Conservation (phyloP, 1,140 invertebrate species). For the Plectrocnemia conspersa region DNA sequence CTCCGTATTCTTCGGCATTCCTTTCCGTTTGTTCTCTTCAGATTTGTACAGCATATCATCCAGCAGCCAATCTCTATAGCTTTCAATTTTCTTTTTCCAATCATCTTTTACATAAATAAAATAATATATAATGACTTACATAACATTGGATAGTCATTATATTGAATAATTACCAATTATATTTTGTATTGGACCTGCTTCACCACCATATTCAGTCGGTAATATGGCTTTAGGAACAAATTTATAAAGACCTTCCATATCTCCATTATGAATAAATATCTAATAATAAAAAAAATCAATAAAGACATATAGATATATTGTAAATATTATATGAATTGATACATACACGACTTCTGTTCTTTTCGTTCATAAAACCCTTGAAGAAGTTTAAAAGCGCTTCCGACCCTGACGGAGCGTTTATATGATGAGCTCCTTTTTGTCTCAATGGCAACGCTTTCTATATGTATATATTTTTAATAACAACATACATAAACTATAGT, state of each 20-base stretch:
- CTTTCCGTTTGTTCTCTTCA: conserved; percentile 55
- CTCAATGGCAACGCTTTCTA: conserved; percentile 43
- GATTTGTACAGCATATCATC: conserved; percentile 54
- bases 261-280: conserved; percentile 51
- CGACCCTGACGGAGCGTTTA: conserved; percentile 44
- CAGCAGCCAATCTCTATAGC: conserved; percentile 44
- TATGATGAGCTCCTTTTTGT: conserved; percentile 44
- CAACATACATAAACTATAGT: too few species aligned
- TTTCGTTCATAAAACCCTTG: conserved; percentile 40
- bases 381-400: conserved; percentile 47
- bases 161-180: conserved; percentile 37
- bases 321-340: not conserved
- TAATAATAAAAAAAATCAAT: conserved; percentile 34
- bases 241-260: conserved; percentile 48
- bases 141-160: conserved; percentile 3
- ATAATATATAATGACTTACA: not conserved
- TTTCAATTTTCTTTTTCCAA: conserved; percentile 44
- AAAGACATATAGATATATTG: conserved; percentile 1
- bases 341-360: conserved; percentile 6
- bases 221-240: conserved; percentile 49
- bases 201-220: conserved; percentile 55
- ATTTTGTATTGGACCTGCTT: conserved; percentile 45
- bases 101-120: conserved; percentile 35
- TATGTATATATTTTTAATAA: not conserved
- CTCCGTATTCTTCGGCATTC: conserved; percentile 49